Evolutionary conservation across 2,113 vertebrate genomes (phyloP).

Genomic region (Micronycteris hirsuta): DNA sequence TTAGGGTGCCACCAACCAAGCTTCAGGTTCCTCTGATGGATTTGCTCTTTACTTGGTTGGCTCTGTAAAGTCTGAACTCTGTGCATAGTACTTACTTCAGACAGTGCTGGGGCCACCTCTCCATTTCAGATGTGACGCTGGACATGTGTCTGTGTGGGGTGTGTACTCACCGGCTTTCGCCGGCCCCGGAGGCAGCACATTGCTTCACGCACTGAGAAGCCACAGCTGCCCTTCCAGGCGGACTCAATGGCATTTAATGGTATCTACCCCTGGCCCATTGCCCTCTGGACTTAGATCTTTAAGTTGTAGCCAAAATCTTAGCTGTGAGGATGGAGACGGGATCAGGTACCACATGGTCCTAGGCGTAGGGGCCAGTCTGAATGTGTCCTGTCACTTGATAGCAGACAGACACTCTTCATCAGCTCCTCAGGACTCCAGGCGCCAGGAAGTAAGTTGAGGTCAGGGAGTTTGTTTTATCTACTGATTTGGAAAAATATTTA

Average conservation of each 20-base stretch:
- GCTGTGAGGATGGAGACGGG: conserved; percentile 57
- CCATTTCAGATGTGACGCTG: conserved; percentile 28
- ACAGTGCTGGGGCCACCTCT: neutral
- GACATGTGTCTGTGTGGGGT: neutral
- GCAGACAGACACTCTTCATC: conserved; percentile 70
- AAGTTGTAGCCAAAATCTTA: conserved; percentile 58
- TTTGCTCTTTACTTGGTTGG: neutral
- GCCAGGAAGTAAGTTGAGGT: conserved; percentile 75
- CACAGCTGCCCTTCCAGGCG: conserved; percentile 60
- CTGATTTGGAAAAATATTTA: conserved; percentile 76
- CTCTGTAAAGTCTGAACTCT: neutral
- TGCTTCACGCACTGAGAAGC: conserved; percentile 63
- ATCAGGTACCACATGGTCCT: conserved; percentile 69
- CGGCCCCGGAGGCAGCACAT: neutral
- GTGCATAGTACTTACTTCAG: neutral
- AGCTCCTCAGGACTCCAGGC: conserved; percentile 64
- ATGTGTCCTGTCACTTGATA: conserved; percentile 72
- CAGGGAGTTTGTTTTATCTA: conserved; percentile 77
- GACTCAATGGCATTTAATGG: conserved; percentile 58
- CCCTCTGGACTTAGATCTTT: conserved; percentile 65
- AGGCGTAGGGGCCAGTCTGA: conserved; percentile 60
- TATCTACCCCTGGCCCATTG: conserved; percentile 60
- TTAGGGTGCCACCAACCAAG: neutral
- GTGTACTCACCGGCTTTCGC: neutral
- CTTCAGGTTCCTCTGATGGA: neutral